Evolutionary conservation across 1,140 invertebrate species (phyloP), one percentile per base, ranked within the genome.

Genomic region (Saxidomus purpurata): DNA sequence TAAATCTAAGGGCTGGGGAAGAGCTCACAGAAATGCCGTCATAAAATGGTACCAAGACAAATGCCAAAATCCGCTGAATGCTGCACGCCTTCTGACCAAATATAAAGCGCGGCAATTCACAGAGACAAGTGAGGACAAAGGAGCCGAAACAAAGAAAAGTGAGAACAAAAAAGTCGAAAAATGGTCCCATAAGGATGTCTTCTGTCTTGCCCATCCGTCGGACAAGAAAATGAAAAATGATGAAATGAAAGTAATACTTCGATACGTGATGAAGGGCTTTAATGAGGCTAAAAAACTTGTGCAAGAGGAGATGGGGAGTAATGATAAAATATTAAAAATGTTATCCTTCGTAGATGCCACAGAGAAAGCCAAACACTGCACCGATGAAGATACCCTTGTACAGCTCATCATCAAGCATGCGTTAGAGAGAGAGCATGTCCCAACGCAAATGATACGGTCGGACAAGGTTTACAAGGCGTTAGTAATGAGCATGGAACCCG

Each of bases 121-220:
- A n/a, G n/a, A n/a, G n/a, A n/a, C n/a, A n/a, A n/a, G 43, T 47
- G 17, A 47, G 17, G 43, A 9, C 8, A n/a, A 17, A 47, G 17
- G 17, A n/a, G n/a, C n/a, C n/a, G n/a, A n/a, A n/a, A n/a, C n/a
- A n/a, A n/a, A n/a, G n/a, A n/a, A n/a, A n/a, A n/a, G n/a, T n/a
- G n/a, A n/a, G n/a, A n/a, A n/a, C 17, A 17, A 17, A 47, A 47
- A 47, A 17, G 43, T 97, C 90, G 96, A 97, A 92, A 97, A 97
- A 0, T 97, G 97, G 95, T 97, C 97, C 0, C 97, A 98, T 93
- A 97, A 97, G 89, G 97, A 97, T 91, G 95, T 97, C 13, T 94
- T 98, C 0, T 96, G 97, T 89, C 96, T 98, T 55, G 96, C 96
- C 28, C 97, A 98, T 95, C 90, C 96, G 3, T 96, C 96, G 90